These are phyloP conservation scores for Eospalax fontanierii DNA, from an alignment of 2,797 vertebrate genomes.

Conservation along the genomic window DNA sequence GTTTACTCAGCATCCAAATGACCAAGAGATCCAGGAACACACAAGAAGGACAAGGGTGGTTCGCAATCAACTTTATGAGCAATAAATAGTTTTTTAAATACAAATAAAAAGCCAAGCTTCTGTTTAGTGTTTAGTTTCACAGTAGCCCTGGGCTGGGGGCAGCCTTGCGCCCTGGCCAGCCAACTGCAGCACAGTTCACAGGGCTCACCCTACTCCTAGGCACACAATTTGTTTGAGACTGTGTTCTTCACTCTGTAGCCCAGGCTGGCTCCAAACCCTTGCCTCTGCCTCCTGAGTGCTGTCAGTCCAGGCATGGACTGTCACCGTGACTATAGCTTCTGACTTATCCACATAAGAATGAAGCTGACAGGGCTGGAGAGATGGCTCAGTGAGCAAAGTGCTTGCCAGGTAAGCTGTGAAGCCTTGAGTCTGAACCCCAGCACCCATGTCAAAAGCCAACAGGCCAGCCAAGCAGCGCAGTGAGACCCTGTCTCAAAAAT, in stretches of 20 bases:
- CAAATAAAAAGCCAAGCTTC: background rate
- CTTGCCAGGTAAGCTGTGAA: no score
- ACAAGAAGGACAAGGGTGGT: background rate
- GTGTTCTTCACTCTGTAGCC: background rate
- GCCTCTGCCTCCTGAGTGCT: background rate
- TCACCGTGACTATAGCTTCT: background rate
- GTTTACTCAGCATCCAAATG: conserved; percentile 20
- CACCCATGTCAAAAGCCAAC: no score
- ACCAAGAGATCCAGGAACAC: background rate
- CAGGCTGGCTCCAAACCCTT: background rate
- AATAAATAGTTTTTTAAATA: background rate
- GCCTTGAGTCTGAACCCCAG: no score
- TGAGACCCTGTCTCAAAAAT: no score
- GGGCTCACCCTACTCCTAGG: no score
- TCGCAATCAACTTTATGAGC: conserved; percentile 2
- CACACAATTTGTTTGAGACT: background rate
- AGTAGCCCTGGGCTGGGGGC: background rate
- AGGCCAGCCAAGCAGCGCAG: no score
- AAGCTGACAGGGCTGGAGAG: no score
- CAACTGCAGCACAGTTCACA: background rate
- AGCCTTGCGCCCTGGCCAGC: background rate
- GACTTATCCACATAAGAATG: background rate
- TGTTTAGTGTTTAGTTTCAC: background rate
- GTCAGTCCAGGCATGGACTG: background rate
- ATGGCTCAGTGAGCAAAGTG: no score